Evolutionary conservation across 2,888 invertebrate genomes (phyloP).

Genomic region (Aplocera efformata): DNA sequence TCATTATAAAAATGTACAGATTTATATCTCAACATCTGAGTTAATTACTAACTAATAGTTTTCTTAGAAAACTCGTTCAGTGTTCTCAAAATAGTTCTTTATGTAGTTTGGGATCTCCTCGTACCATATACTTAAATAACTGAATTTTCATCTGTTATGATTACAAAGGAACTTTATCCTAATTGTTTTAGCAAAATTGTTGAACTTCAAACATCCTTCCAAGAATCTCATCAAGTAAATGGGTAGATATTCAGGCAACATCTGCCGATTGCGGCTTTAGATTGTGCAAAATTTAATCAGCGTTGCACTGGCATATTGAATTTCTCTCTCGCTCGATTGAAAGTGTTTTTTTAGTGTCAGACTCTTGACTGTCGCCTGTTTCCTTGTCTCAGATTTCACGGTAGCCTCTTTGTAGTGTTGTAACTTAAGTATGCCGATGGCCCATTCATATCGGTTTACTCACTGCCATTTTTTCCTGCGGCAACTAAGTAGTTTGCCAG

Average conservation of each 20-base stretch:
- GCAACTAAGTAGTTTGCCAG: slow-evolving; percentile 49
- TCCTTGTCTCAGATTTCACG: slow-evolving; percentile 73
- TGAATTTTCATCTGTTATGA: slow-evolving; percentile 27
- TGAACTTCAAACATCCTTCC: slow-evolving; percentile 44
- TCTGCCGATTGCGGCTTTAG: slow-evolving; percentile 66
- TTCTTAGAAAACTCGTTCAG: neutral
- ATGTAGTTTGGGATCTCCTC: no score
- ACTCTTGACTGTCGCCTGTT: slow-evolving; percentile 71
- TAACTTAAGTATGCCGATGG: slow-evolving; percentile 53
- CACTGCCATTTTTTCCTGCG: slow-evolving; percentile 41
- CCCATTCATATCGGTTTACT: slow-evolving; percentile 60
- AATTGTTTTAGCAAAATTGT: slow-evolving; percentile 38
- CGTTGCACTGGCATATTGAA: slow-evolving; percentile 69
- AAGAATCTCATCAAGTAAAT: slow-evolving; percentile 56
- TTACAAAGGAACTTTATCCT: slow-evolving; percentile 31
- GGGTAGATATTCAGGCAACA: slow-evolving; percentile 62
- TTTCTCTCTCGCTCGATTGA: slow-evolving; percentile 73
- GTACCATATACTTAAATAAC: slow-evolving; percentile 10
- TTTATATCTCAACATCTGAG: neutral
- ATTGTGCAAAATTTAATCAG: slow-evolving; percentile 77
- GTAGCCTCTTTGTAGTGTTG: slow-evolving; percentile 69
- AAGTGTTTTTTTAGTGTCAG: slow-evolving; percentile 64
- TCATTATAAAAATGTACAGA: neutral
- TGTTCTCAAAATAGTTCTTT: neutral
- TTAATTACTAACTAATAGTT: no score